These are phyloP conservation scores for Calyptomena viridis DNA, from an alignment of 2,113 vertebrate species.

Conservation along the genomic window DNA sequence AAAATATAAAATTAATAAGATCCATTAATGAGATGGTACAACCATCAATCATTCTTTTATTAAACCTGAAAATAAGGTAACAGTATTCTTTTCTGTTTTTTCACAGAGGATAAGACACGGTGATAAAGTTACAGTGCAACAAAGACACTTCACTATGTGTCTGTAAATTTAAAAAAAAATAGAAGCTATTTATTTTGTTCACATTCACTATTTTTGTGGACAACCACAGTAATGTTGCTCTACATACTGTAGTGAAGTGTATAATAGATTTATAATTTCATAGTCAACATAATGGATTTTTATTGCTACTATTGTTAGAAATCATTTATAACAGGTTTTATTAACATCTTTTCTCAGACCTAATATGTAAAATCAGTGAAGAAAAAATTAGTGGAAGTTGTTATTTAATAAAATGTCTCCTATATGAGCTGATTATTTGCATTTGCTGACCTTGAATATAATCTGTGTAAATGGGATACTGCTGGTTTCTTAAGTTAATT, in stretches of 20 bases:
- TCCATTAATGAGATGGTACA: neutral
- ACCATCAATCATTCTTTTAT: neutral
- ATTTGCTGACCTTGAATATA: neutral
- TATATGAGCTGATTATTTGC: neutral
- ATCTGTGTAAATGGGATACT: neutral
- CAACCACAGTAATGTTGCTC: neutral
- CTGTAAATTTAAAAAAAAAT: slow-evolving; percentile 26
- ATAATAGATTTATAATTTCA: neutral
- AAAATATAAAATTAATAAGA: neutral
- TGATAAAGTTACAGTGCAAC: neutral
- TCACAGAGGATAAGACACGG: slow-evolving; percentile 12
- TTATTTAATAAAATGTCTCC: neutral
- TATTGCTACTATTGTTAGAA: neutral
- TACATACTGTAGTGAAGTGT: neutral
- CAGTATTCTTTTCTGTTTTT: slow-evolving; percentile 53
- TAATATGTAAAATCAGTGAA: neutral
- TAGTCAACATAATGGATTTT: slow-evolving; percentile 11
- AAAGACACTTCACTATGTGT: neutral
- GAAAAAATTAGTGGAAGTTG: neutral
- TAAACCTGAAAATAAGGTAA: slow-evolving; percentile 68
- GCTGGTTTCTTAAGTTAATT: neutral
- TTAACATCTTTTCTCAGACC: neutral
- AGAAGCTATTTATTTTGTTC: neutral
- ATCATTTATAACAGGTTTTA: neutral
- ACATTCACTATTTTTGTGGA: neutral